Evolutionary conservation across 1,140 invertebrate genomes (phyloP), one percentile per base, ranked within the genome.

Genomic region (Centruroides vittatus): DNA sequence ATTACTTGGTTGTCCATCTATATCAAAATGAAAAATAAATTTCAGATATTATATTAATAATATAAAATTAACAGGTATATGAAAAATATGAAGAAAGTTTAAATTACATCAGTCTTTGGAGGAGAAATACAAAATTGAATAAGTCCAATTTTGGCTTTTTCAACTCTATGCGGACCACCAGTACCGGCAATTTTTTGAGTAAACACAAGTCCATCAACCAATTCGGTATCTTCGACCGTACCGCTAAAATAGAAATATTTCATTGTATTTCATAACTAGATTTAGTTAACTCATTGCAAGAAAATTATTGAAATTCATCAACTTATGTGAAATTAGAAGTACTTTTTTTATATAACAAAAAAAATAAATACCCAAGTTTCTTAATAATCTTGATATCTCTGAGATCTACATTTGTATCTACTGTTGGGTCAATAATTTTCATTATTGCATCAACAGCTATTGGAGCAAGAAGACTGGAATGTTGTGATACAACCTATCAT

Each of bases 41-140:
- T 51, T 51, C 34, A 51, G 12, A 51, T 51, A 51, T 1, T 51
- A 51, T n/a, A 34, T 12, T n/a, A 51, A 51, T 34, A 51, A n/a
- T 51, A n/a, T 2, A 51, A 12, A 51, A 51, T 51, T n/a, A 51
- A 51, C 12, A 12, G 2, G 2, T n/a, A 34, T 51, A 51, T 51
- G 12, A 34, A 51, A 51, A 34, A 12, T 51, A n/a, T 51, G 12
- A 51, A n/a, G 12, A 51, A 51, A n/a, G 8, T 41, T 41, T 52
- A 63, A 78, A 80, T 82, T 78, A 93, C 90, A 80, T 99, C 95
- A 62, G 97, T 98, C 78, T 99, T 99, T 8, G 97, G 97, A 60
- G 97, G 93, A 51, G 96, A 99, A 74, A 99, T 94, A 74, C 97
- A 99, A 73, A 99, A 99, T 73, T 99, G 97, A 68, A 99, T 99